phyloP scores from a whole-genome alignment of 2,797 vertebrate species.

The Poecilia picta region DNA sequence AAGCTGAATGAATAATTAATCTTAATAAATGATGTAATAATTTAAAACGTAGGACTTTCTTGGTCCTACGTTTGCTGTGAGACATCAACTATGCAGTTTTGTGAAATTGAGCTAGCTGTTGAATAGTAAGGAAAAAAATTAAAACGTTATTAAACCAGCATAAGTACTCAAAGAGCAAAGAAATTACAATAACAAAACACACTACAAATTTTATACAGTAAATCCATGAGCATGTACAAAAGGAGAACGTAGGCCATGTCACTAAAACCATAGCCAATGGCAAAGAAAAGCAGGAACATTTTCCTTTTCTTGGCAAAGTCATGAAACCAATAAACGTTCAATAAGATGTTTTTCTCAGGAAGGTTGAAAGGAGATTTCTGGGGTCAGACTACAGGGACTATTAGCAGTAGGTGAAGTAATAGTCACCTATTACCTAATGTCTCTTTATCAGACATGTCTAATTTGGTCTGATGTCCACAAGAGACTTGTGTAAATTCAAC shows the following conservation, averaged over 20 bases:
- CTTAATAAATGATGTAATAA: too few relatives aligned
- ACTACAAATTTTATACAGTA: not conserved
- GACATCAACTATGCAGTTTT: too few relatives aligned
- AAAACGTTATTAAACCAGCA: not conserved
- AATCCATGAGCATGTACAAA: not conserved
- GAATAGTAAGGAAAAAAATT: too few relatives aligned
- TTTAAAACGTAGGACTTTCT: too few relatives aligned
- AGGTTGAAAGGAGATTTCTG: conserved; percentile 28
- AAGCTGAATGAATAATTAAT: too few relatives aligned
- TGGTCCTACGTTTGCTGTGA: too few relatives aligned
- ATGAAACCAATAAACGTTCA: not conserved
- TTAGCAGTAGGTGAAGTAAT: too few relatives aligned
- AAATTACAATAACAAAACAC: not conserved
- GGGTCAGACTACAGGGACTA: conserved; percentile 33
- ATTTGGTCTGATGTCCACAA: conserved; percentile 42
- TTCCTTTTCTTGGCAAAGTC: conserved; percentile 12
- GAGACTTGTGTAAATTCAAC: conserved; percentile 18
- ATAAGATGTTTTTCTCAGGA: conserved; percentile 12
- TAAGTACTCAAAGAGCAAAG: not conserved
- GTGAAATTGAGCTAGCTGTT: too few relatives aligned
- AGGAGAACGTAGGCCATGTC: not conserved
- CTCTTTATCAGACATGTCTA: conserved; percentile 50
- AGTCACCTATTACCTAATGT: conserved; percentile 5
- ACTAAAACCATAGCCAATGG: not conserved
- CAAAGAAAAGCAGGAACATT: not conserved